phyloP scores from a whole-genome alignment of 1,140 invertebrate species.

The Drosophila albomicans region DNA sequence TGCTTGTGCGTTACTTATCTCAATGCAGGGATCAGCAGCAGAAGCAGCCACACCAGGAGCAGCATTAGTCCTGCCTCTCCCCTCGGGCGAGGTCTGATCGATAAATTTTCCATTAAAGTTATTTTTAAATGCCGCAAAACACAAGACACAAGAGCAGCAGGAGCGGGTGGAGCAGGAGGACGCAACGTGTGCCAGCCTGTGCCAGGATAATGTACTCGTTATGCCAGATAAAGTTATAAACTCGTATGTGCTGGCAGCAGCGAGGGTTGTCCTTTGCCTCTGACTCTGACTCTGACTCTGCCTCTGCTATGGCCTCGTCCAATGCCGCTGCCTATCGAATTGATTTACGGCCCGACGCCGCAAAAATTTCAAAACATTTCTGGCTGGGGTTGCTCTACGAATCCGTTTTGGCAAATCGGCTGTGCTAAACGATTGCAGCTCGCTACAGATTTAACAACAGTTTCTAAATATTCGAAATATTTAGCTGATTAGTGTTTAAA shows the following conservation, averaged over 20 bases:
- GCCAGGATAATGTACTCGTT: constrained; percentile 82
- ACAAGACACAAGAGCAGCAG: constrained; percentile 47
- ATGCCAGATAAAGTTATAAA: constrained; percentile 82
- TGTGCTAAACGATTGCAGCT: not conserved
- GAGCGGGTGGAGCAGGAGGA: not conserved
- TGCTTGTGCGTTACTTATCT: constrained; percentile 78
- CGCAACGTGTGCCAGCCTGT: constrained; percentile 71
- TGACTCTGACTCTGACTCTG: not conserved
- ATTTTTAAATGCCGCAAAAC: constrained; percentile 83
- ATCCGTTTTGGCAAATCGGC: constrained; percentile 10
- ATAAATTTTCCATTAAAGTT: constrained; percentile 85
- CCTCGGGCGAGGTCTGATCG: constrained; percentile 60
- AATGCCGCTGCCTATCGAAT: constrained; percentile 51
- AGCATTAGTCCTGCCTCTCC: constrained; percentile 17
- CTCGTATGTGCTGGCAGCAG: constrained; percentile 57
- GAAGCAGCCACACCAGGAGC: constrained; percentile 5
- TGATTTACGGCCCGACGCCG: constrained; percentile 73
- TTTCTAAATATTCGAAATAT: not conserved
- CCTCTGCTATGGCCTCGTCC: too few species aligned
- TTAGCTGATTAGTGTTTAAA: not conserved
- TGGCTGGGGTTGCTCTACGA: not conserved
- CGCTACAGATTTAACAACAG: not conserved
- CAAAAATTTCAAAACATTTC: constrained; percentile 54
- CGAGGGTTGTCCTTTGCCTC: constrained; percentile 38
- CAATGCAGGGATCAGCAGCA: constrained; percentile 47